Percentiles rank a stretch among this genome's conserved stretches.
phyloP scores from a whole-genome alignment of 1,140 invertebrate species.

The Reticulitermes speratus region DNA sequence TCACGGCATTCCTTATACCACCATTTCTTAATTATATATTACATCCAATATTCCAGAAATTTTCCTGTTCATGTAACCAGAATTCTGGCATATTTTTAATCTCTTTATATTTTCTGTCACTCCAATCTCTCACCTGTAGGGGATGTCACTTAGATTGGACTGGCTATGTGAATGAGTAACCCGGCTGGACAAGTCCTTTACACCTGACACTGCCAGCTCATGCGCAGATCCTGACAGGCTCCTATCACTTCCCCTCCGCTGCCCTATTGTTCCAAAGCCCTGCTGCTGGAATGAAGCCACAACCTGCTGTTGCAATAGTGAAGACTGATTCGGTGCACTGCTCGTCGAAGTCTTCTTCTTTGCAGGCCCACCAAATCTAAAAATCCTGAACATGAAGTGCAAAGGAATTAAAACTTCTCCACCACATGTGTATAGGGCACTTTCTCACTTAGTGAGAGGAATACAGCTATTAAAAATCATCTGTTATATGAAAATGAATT shows the following conservation, averaged over 20 bases:
- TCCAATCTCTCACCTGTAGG: conserved; percentile 63
- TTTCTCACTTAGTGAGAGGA: too few species aligned
- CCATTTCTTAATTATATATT: too few species aligned
- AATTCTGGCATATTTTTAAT: too few species aligned
- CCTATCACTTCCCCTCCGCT: conserved; percentile 74
- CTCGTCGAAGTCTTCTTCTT: conserved; percentile 78
- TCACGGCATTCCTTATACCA: too few species aligned
- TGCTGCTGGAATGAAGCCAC: conserved; percentile 43
- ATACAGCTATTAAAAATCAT: too few species aligned
- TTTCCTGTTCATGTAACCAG: too few species aligned
- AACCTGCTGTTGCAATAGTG: conserved; percentile 44
- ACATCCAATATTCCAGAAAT: too few species aligned
- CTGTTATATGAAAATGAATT: too few species aligned
- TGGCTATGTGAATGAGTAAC: conserved; percentile 78
- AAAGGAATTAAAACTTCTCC: not conserved
- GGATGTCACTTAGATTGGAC: conserved; percentile 76
- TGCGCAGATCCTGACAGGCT: conserved; percentile 79
- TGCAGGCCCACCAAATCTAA: conserved; percentile 79
- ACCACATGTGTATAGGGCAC: too few species aligned
- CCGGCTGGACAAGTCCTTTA: conserved; percentile 54
- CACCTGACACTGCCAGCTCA: conserved; percentile 65
- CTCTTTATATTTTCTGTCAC: too few species aligned
- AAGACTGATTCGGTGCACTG: conserved; percentile 52
- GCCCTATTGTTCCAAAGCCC: conserved; percentile 58
- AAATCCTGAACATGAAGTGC: conserved; percentile 64